A percentile compares a stretch with the other conserved stretches of the same genome.
phyloP scores from a whole-genome alignment of 2,888 invertebrate species.

The Ichneumoninae sp. region DNA sequence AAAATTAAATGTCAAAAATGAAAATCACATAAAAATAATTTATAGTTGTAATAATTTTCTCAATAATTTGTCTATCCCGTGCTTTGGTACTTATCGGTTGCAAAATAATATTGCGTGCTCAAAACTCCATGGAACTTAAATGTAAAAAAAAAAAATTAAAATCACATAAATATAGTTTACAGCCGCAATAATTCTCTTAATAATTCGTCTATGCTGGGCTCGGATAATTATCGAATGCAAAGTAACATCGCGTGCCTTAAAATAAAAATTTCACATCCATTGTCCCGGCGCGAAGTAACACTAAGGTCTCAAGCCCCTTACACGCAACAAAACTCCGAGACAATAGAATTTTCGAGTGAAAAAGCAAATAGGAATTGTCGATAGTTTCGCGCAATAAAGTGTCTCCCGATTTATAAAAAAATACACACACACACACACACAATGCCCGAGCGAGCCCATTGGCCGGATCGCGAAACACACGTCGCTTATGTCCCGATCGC shows the following conservation, averaged over 20 bases:
- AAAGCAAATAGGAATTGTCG: not conserved
- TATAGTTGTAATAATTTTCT: too few species aligned
- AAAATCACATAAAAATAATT: too few species aligned
- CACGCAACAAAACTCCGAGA: not conserved
- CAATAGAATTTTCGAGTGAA: not conserved
- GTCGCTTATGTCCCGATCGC: slow-evolving; percentile 15
- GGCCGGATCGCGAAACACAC: slow-evolving; percentile 49
- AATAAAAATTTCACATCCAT: slow-evolving; percentile 15
- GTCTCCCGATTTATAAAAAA: slow-evolving; percentile 35
- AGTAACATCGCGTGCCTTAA: not conserved
- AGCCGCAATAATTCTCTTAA: too few species aligned
- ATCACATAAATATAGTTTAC: too few species aligned
- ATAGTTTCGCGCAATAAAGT: slow-evolving; percentile 28
- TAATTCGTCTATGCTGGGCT: too few species aligned
- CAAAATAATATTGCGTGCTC: not conserved
- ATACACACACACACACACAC: slow-evolving; percentile 8
- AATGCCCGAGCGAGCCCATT: slow-evolving; percentile 24
- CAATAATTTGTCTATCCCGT: too few species aligned
- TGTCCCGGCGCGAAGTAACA: not conserved
- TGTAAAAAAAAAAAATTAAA: too few species aligned
- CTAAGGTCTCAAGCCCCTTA: not conserved
- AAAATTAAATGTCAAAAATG: too few species aligned
- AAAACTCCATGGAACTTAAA: too few species aligned
- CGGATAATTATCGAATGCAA: too few species aligned
- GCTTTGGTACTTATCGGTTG: too few species aligned